Evolutionary conservation across 2,888 invertebrate species (phyloP).

Genomic region (Emmelina monodactyla): DNA sequence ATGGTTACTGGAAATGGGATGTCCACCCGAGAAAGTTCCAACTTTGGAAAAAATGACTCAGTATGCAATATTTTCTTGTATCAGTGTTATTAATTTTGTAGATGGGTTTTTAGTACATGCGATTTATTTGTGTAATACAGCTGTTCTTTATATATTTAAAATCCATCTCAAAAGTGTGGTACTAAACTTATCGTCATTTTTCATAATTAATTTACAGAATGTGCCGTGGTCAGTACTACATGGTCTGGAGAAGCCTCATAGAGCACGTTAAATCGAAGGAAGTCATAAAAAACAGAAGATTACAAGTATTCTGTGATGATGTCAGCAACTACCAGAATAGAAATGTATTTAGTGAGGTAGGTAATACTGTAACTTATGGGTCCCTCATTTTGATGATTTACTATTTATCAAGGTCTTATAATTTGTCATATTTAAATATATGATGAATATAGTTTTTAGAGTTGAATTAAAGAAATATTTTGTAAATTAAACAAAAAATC

Average conservation of each 20-base stretch:
- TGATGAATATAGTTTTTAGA: too few species aligned
- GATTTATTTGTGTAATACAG: too few species aligned
- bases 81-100: too few species aligned
- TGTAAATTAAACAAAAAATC: too few species aligned
- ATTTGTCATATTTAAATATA: too few species aligned
- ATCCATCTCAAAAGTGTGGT: too few species aligned
- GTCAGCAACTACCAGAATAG: constrained; percentile 30
- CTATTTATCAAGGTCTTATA: too few species aligned
- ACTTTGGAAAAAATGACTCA: constrained; percentile 38
- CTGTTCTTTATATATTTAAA: too few species aligned
- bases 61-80: constrained; percentile 24
- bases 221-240: constrained; percentile 49
- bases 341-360: constrained; percentile 34
- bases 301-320: constrained; percentile 47
- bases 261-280: constrained; percentile 42
- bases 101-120: too few species aligned
- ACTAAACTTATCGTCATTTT: neutral
- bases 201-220: constrained; percentile 25
- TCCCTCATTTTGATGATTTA: too few species aligned
- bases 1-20: constrained; percentile 52
- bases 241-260: constrained; percentile 55
- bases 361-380: too few species aligned
- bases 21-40: constrained; percentile 44
- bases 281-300: constrained; percentile 29
- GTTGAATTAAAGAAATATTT: too few species aligned